phyloP scores from a whole-genome alignment of 1,140 invertebrate species.

The Probaryconus sp. region DNA sequence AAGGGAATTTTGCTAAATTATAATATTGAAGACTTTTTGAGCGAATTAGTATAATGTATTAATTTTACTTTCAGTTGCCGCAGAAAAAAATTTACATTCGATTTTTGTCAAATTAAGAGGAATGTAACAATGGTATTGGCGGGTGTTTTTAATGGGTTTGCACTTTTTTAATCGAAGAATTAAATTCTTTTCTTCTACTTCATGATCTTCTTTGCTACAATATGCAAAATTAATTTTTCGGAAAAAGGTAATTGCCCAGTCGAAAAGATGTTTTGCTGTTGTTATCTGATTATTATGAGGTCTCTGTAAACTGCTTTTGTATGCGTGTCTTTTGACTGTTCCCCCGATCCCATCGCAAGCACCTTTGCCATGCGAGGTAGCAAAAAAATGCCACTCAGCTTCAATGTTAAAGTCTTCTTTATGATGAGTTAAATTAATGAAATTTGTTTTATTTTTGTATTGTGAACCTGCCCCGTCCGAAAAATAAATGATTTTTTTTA shows the following conservation, averaged over 20 bases:
- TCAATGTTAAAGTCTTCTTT: slow-evolving; percentile 1
- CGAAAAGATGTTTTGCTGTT: background rate
- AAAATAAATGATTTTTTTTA: slow-evolving; percentile 3
- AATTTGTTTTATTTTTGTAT: slow-evolving; percentile 6
- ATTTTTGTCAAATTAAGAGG: too few species aligned
- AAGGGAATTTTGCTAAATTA: too few species aligned
- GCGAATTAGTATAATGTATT: too few species aligned
- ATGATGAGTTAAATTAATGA: slow-evolving; percentile 3
- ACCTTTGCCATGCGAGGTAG: slow-evolving; percentile 64
- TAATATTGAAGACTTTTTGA: too few species aligned
- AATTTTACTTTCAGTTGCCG: too few species aligned
- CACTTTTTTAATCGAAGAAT: too few species aligned
- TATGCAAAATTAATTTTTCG: background rate
- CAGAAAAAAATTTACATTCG: too few species aligned
- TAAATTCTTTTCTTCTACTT: too few species aligned
- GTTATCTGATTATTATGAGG: background rate
- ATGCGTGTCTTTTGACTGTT: too few species aligned
- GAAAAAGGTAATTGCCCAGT: background rate
- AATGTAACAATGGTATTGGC: too few species aligned
- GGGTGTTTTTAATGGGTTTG: too few species aligned
- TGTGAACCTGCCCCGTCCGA: background rate
- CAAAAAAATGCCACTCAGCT: slow-evolving; percentile 63
- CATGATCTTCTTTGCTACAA: background rate
- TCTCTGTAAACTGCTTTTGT: slow-evolving; percentile 25
- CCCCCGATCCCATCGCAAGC: slow-evolving; percentile 43